phyloP scores from a whole-genome alignment of 2,113 vertebrate genomes.

The Protobothrops flavoviridis region DNA sequence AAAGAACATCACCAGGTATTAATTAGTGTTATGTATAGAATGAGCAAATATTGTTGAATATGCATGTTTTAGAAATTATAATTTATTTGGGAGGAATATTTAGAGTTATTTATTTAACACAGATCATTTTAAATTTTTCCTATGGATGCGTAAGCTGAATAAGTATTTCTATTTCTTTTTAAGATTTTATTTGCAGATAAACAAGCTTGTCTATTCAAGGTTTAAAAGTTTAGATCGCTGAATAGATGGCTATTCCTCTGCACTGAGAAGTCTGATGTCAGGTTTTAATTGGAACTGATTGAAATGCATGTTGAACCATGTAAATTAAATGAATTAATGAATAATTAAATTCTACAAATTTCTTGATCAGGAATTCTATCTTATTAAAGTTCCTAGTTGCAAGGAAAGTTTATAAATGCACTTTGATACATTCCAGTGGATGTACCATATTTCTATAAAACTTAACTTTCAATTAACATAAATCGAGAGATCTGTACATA shows the following conservation, averaged over 20 bases:
- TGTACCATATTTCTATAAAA: neutral
- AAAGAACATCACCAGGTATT: neutral
- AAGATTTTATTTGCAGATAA: neutral
- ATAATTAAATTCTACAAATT: neutral
- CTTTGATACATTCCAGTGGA: neutral
- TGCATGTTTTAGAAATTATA: neutral
- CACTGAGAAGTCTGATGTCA: neutral
- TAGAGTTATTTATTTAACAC: neutral
- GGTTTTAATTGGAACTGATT: neutral
- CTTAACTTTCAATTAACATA: neutral
- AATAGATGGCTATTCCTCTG: neutral
- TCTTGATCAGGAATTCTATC: neutral
- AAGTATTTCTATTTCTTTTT: neutral
- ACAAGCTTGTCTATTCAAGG: neutral
- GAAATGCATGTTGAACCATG: neutral
- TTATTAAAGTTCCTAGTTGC: neutral
- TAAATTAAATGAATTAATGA: neutral
- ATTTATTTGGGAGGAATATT: neutral
- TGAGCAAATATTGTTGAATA: slow-evolving; percentile 1
- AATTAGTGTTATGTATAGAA: neutral
- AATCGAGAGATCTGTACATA: neutral
- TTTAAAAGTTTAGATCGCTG: neutral
- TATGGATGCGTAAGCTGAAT: neutral
- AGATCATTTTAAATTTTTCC: neutral
- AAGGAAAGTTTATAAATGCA: neutral